Base-by-base conservation (phyloP, 2,113 vertebrate genomes). In the Xenopus tropicalis region DNA sequence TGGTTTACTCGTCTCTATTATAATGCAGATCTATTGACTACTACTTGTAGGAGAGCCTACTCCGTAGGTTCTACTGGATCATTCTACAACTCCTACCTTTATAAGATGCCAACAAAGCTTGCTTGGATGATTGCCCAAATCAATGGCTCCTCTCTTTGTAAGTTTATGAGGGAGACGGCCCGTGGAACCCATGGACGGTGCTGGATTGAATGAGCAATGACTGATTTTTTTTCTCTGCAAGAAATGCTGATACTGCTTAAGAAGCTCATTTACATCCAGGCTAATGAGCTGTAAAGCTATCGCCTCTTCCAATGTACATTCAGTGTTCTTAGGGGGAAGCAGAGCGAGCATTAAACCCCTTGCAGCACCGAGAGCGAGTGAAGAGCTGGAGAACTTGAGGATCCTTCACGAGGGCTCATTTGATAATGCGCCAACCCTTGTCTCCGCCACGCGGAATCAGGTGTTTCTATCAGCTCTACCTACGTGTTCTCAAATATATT, bases 251-350 rank as follows among this genome's bases (percentile, higher is more conserved):
- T 74, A 68, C 48, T 74, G 65, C 67, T 74, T 74, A 74, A 74
- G 72, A 62, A 74, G 52, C 65, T 61, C 57, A 61, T 74, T 68
- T 74, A 74, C 72, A 74, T 74, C n/a, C 65, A 1, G 23, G 14
- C 72, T 74, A 74, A 74, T 74, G 72, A 74, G 72, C 72, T 74
- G 72, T 74, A 68, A 61, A 74, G 72, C 72, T 61, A 43, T 52
- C 61, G 66, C 64, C 72, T 74, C 56, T 61, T 67, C 52, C 20
- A 68, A 37, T 69, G 52, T 69, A 61, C 66, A 67, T 68, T 37
- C 63, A 68, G 59, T 59, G 44, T 42, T 56, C 72, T 68, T 56
- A 25, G 54, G 65, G 72, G 65, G 54, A 48, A 61, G 43, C 46
- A 19, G 56, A 10, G 19, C 1, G 19, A n/a, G 19, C 19, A 21